Evolutionary conservation across 37 sponge, comb jelly and placozoan species (phyloP), one percentile per base, ranked within the genome.

Genomic region (Chondrosia reniformis): DNA sequence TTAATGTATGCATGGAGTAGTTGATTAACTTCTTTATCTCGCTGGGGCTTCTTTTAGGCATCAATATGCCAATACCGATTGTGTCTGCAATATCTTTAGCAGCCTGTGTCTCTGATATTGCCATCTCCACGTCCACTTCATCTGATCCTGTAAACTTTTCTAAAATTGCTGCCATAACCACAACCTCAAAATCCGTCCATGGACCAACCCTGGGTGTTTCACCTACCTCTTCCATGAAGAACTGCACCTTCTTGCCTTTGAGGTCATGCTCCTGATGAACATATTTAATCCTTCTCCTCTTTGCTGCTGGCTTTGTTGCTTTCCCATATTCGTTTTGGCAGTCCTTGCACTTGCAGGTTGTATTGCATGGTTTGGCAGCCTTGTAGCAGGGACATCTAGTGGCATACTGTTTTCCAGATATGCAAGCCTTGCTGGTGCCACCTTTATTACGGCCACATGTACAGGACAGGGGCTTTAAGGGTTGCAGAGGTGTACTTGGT

Each of bases 341-440:
- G 46, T 74, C 46, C 33, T 74, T 74, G 46, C 75, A 74, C 32
- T 45, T 74, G 46, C 75, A 74, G 4, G 5, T 15, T 3, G 42
- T 21, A 12, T 46, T 44, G 27, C 75, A 74, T 12, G n/a, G 46
- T 42, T 24, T 4, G 3, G 44, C n/a, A 3, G 32, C 31, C 6
- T 74, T 74, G 49, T 74, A 17, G 46, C 75, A 74, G 21, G 44
- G 44, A 45, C 75, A 74, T 7, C 75, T 24, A 45, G 75, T 74
- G 25, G 44, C 12, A 17, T 74, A 74, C 22, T 13, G 31, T 45
- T 43, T 52, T 44, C 22, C 45, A 15, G 44, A 46, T 45, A 25
- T 44, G 46, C 75, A 74, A n/a, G 46, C 46, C 31, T 27, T 25
- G 44, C 49, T 42, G 22, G 5, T 61, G 27, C 25, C n/a, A 24